Base-by-base conservation (phyloP, 2,797 vertebrate genomes). In the Syndactyla subalaris region DNA sequence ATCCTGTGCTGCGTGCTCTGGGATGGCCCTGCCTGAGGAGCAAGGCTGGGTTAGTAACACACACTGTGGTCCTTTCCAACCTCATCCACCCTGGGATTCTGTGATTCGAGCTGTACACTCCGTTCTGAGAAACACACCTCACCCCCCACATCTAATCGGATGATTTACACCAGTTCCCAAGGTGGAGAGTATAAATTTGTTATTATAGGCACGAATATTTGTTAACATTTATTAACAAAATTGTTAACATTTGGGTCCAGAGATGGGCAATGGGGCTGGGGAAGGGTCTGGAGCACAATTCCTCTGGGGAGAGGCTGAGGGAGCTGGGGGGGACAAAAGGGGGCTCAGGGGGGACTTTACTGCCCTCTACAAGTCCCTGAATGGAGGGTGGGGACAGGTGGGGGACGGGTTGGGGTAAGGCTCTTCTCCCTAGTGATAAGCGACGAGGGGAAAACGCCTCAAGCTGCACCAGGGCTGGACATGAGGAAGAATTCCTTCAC, bases 161-260 rank as follows among this genome's bases (percentile, higher is more conserved):
- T 5, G 2, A 5, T 0, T 49, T 17, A 55, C 0, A 26, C 2
- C 23, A 19, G 1, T 1, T 36, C 38, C 49, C 2, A 8, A 70
- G 21, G 32, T 16, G 32, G 24, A 34, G 3, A 2, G 41, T 22
- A 30, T 30, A 41, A 30, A 30, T 15, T 21, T 46, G 32, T 18
- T 57, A 57, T 32, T 10, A 22, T 7, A 41, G 20, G 7, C 5
- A 14, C 16, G 20, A 11, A 32, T 7, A 4, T 45, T 45, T n/a
- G 30, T 18, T n/a, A 65, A 65, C 22, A 24, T 11, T 45, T 24
- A 24, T n/a, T n/a, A 46, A 46, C 6, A 46, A 65, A 46, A 1
- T 1, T 9, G 10, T 19, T 20, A 62, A 20, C 9, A 29, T 12
- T 30, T 12, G 36, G 2, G 19, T 49, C 19, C 63, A 57, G 41